These are phyloP conservation scores for Plecturocebus donacophilus DNA, from an alignment of 2,113 vertebrate species.

Conservation along the genomic window DNA sequence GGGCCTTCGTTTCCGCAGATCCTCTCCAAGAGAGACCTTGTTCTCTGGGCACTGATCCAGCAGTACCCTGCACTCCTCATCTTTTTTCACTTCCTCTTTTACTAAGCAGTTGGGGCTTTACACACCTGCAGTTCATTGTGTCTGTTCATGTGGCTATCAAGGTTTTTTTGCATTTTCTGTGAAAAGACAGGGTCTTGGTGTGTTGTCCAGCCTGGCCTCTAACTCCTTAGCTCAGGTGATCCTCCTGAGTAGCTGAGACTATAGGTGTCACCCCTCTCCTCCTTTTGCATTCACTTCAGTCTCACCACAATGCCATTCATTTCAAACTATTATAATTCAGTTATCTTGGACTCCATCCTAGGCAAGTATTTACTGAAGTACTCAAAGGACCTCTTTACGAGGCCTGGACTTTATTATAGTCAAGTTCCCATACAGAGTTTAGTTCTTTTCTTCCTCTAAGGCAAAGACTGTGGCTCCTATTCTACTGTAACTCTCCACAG, in stretches of 20 bases:
- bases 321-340: background rate
- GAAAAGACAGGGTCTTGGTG: background rate
- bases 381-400: constrained; percentile 71
- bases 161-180: background rate
- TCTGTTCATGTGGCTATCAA: constrained; percentile 12
- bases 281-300: background rate
- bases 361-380: constrained; percentile 60
- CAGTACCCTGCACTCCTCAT: background rate
- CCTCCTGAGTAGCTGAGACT: background rate
- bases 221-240: background rate
- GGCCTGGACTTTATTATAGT: constrained; percentile 50
- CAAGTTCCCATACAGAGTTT: constrained; percentile 52
- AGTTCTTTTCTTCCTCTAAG: constrained; percentile 16
- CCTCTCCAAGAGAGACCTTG: background rate
- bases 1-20: background rate
- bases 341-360: constrained; percentile 64
- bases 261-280: background rate
- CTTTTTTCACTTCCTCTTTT: background rate
- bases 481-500: background rate
- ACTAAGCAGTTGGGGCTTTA: constrained; percentile 7
- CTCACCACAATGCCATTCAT: constrained; percentile 19
- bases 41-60: background rate
- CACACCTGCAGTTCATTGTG: background rate
- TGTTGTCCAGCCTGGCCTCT: background rate
- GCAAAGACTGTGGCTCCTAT: constrained; percentile 17